These are phyloP conservation scores for Actinia tenebrosa DNA, from an alignment of 64 coral and sea anemone species.

Conservation along the genomic window DNA sequence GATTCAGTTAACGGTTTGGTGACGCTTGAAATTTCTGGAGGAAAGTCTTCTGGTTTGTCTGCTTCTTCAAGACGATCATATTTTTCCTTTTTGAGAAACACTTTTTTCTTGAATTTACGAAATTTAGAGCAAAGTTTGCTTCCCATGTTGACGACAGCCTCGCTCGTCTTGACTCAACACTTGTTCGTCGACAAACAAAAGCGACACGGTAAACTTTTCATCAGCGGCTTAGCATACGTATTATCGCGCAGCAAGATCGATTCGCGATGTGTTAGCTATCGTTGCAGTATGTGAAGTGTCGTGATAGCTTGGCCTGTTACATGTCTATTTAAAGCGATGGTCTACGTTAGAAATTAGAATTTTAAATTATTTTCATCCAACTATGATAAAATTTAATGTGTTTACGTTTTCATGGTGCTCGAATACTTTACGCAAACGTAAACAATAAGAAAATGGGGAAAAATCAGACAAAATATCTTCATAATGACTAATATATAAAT, in stretches of 20 bases:
- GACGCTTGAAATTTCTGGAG: background rate
- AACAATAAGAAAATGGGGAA: background rate
- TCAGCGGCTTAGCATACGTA: background rate
- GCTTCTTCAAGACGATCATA: slow-evolving; percentile 17
- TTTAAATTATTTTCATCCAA: background rate
- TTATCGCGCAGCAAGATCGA: background rate
- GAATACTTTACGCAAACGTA: background rate
- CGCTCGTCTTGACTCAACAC: background rate
- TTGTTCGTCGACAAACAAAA: background rate
- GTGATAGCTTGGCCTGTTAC: background rate
- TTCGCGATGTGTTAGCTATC: too few relatives aligned
- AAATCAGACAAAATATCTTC: background rate
- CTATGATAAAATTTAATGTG: slow-evolving; percentile 4
- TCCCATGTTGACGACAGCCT: background rate
- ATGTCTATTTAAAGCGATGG: slow-evolving; percentile 11
- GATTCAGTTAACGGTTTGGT: background rate
- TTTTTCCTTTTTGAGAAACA: slow-evolving; percentile 3
- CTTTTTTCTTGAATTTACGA: slow-evolving; percentile 15
- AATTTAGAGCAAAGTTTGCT: slow-evolving; percentile 26
- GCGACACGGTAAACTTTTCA: background rate
- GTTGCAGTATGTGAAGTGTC: background rate
- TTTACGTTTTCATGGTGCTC: slow-evolving; percentile 5
- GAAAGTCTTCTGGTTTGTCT: background rate
- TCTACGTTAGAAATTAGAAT: background rate
- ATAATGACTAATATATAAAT: too few relatives aligned